Evolutionary conservation across 2,888 invertebrate genomes (phyloP), one percentile per base, ranked within the genome.

Genomic region (Cryptus viduatorius): DNA sequence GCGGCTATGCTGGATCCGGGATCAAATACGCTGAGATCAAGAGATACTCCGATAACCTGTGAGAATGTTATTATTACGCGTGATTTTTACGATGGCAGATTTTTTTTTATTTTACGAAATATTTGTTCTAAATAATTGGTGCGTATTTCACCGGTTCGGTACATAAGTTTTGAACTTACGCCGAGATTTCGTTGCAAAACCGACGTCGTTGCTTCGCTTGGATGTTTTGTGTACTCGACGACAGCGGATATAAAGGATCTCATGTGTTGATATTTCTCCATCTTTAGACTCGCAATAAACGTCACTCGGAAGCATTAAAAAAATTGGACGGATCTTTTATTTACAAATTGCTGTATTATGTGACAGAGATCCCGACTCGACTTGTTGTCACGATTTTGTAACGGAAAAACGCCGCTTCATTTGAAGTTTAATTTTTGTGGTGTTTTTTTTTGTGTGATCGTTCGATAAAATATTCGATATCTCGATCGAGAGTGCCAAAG

Each of bases 21-120:
- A 82, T 96, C 96, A 90, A 96, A 97, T 89, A 96, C 95, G 86
- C 95, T 95, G 7, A 95, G 90, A 90, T 96, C 96, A 88, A 96
- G 95, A 24, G 96, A 95, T 65, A 95, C 95, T 73, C 96, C 95
- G 89, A 96, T 95, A 19, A 96, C 94, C 96, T 96, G 93, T 12
- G 94, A 94, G 12, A 29, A 37, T 37, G 8, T 37, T 37, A 8
- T 37, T 37, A 24, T 24, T 37, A 37, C 37, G 4, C 37, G 8
- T 7, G 7, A 37, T 7, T 37, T 37, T 8, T 37, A 7, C 37
- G 5, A 37, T 7, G 37, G 37, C 37, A 37, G 4, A 37, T 8
- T 7, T 37, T 8, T 37, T 37, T 8, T 37, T 8, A 7, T 37
- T 37, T 7, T 5, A 3, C 3, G 24, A 24, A 37, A 37, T 37